These are phyloP conservation scores for Poeciliopsis paucimaculata DNA, from an alignment of 2,797 vertebrate genomes.

Conservation along the genomic window DNA sequence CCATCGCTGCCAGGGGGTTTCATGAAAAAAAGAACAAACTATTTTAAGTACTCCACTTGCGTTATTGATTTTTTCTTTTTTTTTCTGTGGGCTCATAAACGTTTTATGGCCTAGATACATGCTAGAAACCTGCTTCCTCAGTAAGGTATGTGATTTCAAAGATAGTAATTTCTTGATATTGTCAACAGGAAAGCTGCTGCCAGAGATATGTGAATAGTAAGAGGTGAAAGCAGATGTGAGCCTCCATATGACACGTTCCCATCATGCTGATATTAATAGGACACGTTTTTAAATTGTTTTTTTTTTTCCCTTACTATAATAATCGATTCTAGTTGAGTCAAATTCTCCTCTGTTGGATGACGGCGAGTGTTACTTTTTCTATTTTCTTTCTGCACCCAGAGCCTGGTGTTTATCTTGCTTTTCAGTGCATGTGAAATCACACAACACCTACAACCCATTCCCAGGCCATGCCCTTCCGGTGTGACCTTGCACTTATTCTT, in stretches of 20 bases:
- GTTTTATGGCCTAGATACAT: slow-evolving; percentile 23
- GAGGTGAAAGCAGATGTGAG: slow-evolving; percentile 12
- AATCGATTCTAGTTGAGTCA: not conserved
- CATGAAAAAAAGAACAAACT: not conserved
- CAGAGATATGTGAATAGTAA: slow-evolving; percentile 25
- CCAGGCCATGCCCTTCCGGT: slow-evolving; percentile 62
- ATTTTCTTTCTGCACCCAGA: not conserved
- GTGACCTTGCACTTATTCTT: slow-evolving; percentile 61
- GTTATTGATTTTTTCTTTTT: slow-evolving; percentile 9
- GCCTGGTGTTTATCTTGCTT: slow-evolving; percentile 22
- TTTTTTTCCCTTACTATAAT: not conserved
- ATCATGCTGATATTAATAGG: slow-evolving; percentile 7
- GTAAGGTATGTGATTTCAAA: slow-evolving; percentile 25
- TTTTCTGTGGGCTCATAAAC: not conserved
- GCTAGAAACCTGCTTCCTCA: slow-evolving; percentile 32
- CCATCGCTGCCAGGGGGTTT: not conserved
- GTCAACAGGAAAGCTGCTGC: slow-evolving; percentile 64
- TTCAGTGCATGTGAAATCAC: slow-evolving; percentile 28
- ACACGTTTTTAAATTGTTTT: not conserved
- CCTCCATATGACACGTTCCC: not conserved
- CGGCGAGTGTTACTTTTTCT: slow-evolving; percentile 1
- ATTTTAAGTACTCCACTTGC: slow-evolving; percentile 1
- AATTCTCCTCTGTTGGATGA: slow-evolving; percentile 1
- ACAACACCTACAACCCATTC: slow-evolving; percentile 40
- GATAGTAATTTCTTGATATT: slow-evolving; percentile 50